These are phyloP conservation scores for Brachionus plicatilis DNA, from an alignment of 1,140 invertebrate species.

Conservation along the genomic window DNA sequence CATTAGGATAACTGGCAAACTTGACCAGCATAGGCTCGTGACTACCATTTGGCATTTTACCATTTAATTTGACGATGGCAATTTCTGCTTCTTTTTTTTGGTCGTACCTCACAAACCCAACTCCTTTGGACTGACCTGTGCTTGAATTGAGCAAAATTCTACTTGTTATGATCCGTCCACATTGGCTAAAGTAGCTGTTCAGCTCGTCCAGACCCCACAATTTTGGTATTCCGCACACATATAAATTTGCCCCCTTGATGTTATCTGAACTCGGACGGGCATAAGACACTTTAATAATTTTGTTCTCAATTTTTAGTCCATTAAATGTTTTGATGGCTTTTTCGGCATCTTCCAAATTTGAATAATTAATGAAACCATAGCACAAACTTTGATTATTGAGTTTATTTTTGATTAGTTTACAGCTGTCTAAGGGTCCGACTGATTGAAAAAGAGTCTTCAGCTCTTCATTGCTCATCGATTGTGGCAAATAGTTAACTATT, in stretches of 20 bases:
- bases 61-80: conserved; percentile 94
- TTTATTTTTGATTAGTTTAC: conserved; percentile 97
- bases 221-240: conserved; percentile 95
- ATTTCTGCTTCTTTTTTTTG: conserved; percentile 92
- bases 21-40: conserved; percentile 97
- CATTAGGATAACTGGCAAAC: conserved; percentile 79
- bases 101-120: conserved; percentile 98
- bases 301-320: conserved; percentile 39
- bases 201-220: conserved; percentile 94
- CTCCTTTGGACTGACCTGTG: conserved; percentile 90
- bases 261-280: conserved; percentile 95
- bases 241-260: conserved; percentile 97
- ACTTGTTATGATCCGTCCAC: conserved; percentile 94
- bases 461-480: conserved; percentile 99
- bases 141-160: conserved; percentile 91
- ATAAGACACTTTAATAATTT: conserved; percentile 66
- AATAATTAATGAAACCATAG: conserved; percentile 39
- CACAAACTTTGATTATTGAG: conserved; percentile 64
- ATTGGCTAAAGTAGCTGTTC: conserved; percentile 89
- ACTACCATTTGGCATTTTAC: conserved; percentile 81
- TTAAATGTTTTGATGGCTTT: conserved; percentile 36
- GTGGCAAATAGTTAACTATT: conserved; percentile 98
- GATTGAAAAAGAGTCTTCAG: conserved; percentile 91
- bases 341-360: conserved; percentile 23
- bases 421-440: conserved; percentile 96